Percentiles rank a stretch among this genome's conserved stretches.
Conservation (phyloP, 2,797 vertebrate species). For the Picus viridis region DNA sequence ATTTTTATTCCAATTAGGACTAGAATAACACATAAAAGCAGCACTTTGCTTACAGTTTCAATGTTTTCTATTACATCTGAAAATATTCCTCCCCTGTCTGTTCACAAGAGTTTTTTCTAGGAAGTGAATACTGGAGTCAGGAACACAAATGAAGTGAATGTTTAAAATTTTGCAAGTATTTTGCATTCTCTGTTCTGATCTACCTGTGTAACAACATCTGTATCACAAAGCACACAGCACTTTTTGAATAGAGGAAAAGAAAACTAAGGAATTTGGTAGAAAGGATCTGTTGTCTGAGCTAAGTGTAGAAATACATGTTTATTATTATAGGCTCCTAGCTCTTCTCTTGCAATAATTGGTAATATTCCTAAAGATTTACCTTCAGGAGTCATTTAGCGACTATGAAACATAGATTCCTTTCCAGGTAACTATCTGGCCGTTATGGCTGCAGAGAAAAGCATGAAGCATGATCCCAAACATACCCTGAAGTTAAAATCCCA, state of each 20-base stretch:
- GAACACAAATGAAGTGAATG: neutral
- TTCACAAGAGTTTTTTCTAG: neutral
- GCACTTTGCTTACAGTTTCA: neutral
- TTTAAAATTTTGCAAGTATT: neutral
- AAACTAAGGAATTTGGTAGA: neutral
- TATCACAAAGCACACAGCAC: neutral
- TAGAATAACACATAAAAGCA: neutral
- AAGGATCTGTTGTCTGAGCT: neutral
- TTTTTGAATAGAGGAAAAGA: neutral
- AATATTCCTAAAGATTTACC: neutral
- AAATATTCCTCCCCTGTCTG: neutral
- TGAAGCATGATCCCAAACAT: neutral
- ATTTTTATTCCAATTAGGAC: neutral
- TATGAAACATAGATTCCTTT: neutral
- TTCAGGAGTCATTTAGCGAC: neutral
- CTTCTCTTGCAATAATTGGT: constrained; percentile 1
- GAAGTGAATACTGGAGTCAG: neutral
- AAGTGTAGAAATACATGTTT: neutral
- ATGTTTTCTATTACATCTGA: neutral
- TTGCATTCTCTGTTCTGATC: neutral
- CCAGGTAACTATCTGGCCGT: neutral
- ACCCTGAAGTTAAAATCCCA: neutral
- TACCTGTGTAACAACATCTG: neutral
- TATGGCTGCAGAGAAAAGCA: neutral
- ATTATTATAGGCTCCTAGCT: neutral